Conservation (phyloP, 2,888 invertebrate genomes). For the Parochlus steinenii region DNA sequence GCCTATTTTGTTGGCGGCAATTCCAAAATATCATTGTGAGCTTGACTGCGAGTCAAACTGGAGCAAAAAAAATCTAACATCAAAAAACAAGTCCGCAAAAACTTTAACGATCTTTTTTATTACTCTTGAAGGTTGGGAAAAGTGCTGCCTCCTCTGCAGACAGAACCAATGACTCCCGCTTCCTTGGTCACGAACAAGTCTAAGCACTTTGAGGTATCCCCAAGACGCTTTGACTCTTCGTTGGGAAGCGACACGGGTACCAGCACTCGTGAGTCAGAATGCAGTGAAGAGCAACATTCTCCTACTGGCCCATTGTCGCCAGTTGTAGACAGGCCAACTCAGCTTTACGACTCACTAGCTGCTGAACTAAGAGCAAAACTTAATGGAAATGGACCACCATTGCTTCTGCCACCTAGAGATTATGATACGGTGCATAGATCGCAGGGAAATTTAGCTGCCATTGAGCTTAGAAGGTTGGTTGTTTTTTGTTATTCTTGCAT, state of each 20-base stretch:
- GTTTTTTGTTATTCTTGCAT: no score
- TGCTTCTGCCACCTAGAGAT: conserved; percentile 81
- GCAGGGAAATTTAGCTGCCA: conserved; percentile 57
- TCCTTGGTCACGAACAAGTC: no score
- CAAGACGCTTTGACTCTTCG: conserved; percentile 48
- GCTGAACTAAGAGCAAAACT: conserved; percentile 75
- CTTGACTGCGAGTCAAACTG: no score
- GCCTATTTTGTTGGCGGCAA: no score
- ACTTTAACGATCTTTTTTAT: no score
- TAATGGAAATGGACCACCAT: conserved; percentile 44
- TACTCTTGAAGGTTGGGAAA: no score
- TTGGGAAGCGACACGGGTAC: conserved; percentile 56
- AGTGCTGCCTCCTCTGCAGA: no score
- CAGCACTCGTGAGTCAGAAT: conserved; percentile 51
- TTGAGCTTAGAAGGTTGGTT: conserved; percentile 36
- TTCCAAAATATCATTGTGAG: no score
- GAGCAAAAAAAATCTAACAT: no score
- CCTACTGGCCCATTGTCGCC: conserved; percentile 20
- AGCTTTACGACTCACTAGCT: conserved; percentile 77
- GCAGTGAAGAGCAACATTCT: conserved; percentile 44
- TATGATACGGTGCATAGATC: conserved; percentile 76
- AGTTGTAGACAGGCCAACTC: conserved; percentile 35
- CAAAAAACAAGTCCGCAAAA: no score
- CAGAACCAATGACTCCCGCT: no score
- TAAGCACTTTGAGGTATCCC: conserved; percentile 23